phyloP scores from a whole-genome alignment of 2,888 invertebrate species.

The Eupelmus urozonus region DNA sequence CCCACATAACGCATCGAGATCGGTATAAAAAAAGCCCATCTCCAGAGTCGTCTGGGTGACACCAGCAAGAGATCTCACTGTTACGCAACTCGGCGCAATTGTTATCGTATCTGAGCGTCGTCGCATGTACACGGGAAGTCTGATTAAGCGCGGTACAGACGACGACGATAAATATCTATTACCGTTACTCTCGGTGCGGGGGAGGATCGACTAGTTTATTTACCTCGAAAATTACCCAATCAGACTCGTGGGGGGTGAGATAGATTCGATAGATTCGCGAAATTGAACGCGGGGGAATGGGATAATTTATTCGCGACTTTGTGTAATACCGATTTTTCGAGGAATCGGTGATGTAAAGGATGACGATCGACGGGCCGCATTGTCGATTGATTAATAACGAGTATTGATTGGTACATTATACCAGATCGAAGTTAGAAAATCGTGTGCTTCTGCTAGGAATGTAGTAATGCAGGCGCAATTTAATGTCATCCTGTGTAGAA shows the following conservation, averaged over 20 bases:
- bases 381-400: no score
- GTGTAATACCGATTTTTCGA: neutral
- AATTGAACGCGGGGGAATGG: no score
- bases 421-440: no score
- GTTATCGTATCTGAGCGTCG: conserved; percentile 26
- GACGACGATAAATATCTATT: conserved; percentile 51
- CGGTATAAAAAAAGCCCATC: no score
- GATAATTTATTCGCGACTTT: neutral
- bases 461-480: no score
- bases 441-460: no score
- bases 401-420: no score
- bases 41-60: neutral
- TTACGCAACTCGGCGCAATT: conserved; percentile 68
- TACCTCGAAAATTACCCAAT: conserved; percentile 26
- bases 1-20: neutral
- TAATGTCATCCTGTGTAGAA: no score
- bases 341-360: neutral
- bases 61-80: conserved; percentile 20
- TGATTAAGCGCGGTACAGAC: conserved; percentile 38
- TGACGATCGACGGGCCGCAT: no score
- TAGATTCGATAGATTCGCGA: no score
- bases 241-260: no score
- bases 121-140: conserved; percentile 45
- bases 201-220: conserved; percentile 35
- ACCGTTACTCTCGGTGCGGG: conserved; percentile 20